A percentile compares a stretch with the other conserved stretches of the same genome.
Evolutionary conservation across 1,140 invertebrate species (phyloP).

Genomic region (Cylas formicarius): DNA sequence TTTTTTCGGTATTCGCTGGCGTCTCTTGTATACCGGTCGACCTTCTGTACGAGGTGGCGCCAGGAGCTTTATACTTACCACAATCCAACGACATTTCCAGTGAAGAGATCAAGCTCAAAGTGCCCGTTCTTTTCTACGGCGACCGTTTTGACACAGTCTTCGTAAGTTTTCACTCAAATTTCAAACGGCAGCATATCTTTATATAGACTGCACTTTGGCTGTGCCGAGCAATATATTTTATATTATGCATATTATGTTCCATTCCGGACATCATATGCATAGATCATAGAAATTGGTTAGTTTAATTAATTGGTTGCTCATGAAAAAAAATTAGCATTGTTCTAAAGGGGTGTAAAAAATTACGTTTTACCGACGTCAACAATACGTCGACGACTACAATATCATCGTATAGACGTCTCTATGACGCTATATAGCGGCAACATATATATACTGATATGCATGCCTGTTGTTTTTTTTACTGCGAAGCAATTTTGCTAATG

Average conservation of each 20-base stretch:
- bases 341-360: constrained; percentile 1
- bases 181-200: too few relatives aligned
- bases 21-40: constrained; percentile 19
- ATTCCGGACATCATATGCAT: constrained; percentile 1
- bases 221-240: constrained; percentile 5
- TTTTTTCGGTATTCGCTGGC: constrained; percentile 17
- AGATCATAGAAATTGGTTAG: constrained; percentile 1
- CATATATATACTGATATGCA: too few relatives aligned
- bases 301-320: constrained; percentile 6
- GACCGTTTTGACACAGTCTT: constrained; percentile 33
- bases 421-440: too few relatives aligned
- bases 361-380: too few relatives aligned
- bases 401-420: too few relatives aligned
- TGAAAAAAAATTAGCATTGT: not conserved
- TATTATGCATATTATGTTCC: not conserved
- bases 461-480: too few relatives aligned
- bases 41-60: constrained; percentile 28
- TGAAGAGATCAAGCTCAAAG: constrained; percentile 44
- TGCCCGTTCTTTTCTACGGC: constrained; percentile 39
- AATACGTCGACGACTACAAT: too few relatives aligned
- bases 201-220: not conserved
- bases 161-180: constrained; percentile 34
- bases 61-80: constrained; percentile 34
- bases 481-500: too few relatives aligned
- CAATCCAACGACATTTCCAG: constrained; percentile 44